Percentiles rank a stretch among this genome's conserved stretches.
phyloP scores from a whole-genome alignment of 2,797 vertebrate species.

The Danio albolineatus region DNA sequence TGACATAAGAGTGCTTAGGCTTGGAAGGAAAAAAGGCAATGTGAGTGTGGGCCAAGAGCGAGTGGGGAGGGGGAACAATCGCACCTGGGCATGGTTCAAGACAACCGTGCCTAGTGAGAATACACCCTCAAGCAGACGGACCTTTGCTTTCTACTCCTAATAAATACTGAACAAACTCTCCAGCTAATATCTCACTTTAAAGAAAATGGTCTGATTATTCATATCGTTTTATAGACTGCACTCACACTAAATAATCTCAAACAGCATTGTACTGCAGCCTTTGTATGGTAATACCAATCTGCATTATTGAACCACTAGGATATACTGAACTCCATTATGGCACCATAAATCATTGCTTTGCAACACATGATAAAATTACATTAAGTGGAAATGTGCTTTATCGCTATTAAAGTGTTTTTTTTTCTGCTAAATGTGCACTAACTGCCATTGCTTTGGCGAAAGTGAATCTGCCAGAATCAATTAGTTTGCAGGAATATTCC shows the following conservation, averaged over 20 bases:
- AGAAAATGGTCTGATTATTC: not conserved
- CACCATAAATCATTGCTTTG: not conserved
- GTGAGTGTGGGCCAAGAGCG: no score
- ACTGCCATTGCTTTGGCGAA: slow-evolving; percentile 11
- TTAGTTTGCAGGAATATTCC: slow-evolving; percentile 33
- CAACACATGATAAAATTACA: slow-evolving; percentile 35
- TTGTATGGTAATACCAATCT: not conserved
- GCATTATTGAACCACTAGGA: slow-evolving; percentile 4
- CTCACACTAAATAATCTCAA: not conserved
- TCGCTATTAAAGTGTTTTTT: slow-evolving; percentile 10
- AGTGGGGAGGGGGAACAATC: no score
- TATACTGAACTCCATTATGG: not conserved
- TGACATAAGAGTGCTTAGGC: no score
- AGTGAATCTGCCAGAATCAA: slow-evolving; percentile 31
- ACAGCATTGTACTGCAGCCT: slow-evolving; percentile 8
- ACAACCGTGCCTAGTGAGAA: no score
- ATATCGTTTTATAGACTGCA: slow-evolving; percentile 3
- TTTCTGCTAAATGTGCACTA: slow-evolving; percentile 37
- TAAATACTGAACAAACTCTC: not conserved
- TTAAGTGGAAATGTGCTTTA: slow-evolving; percentile 11
- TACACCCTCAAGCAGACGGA: no score
- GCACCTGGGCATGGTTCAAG: no score
- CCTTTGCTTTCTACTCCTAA: not conserved
- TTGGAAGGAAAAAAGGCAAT: no score
- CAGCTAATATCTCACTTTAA: not conserved